These are phyloP conservation scores for Drosophila testacea DNA, from an alignment of 2,888 invertebrate genomes.

Conservation along the genomic window DNA sequence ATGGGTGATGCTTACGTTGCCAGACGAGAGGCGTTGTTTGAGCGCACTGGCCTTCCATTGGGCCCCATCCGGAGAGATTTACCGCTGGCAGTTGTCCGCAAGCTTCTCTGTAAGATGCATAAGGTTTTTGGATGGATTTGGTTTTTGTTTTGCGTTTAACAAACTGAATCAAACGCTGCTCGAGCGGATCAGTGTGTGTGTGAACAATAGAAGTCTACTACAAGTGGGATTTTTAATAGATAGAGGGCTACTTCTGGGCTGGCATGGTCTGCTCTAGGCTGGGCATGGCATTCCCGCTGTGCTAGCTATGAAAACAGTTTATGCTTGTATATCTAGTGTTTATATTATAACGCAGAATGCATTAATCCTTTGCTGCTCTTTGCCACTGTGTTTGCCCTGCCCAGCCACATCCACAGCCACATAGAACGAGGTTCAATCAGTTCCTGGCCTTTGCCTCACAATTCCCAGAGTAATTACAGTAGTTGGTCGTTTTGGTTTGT, in stretches of 20 bases:
- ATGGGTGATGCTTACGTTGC: slow-evolving; percentile 84
- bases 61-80: slow-evolving; percentile 83
- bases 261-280: slow-evolving; percentile 7
- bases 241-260: slow-evolving; percentile 31
- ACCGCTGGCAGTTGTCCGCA: slow-evolving; percentile 76
- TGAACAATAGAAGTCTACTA: slow-evolving; percentile 52
- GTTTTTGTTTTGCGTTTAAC: slow-evolving; percentile 43
- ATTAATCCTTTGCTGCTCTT: slow-evolving; percentile 40
- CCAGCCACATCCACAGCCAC: slow-evolving; percentile 33
- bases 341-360: slow-evolving; percentile 7
- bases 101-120: slow-evolving; percentile 85
- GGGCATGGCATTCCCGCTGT: slow-evolving; percentile 10
- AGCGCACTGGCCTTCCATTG: slow-evolving; percentile 82
- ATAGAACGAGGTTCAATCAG: slow-evolving; percentile 25
- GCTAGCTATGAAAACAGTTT: slow-evolving; percentile 28
- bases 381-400: slow-evolving; percentile 30
- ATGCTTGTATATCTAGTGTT: slow-evolving; percentile 22
- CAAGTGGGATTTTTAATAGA: slow-evolving; percentile 31
- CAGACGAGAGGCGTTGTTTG: slow-evolving; percentile 83
- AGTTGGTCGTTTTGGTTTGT: slow-evolving; percentile 24
- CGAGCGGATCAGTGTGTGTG: slow-evolving; percentile 47
- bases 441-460: slow-evolving; percentile 15
- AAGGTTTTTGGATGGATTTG: slow-evolving; percentile 75
- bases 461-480: slow-evolving; percentile 42
- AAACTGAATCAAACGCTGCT: slow-evolving; percentile 50